phyloP scores from a whole-genome alignment of 2,888 invertebrate genomes.

The Priapulus caudatus region DNA sequence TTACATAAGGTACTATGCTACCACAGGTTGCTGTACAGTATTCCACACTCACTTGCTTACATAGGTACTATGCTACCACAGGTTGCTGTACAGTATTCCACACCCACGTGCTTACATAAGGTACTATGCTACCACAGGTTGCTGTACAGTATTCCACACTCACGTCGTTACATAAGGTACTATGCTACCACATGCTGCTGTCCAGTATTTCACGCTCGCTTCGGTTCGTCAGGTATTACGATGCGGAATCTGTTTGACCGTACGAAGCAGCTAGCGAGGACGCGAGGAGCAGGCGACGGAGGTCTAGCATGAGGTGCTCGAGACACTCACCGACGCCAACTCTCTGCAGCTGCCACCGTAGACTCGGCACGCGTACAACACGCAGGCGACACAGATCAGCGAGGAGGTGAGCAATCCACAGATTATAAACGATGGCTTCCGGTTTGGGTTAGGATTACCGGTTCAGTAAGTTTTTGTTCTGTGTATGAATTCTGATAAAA shows the following conservation, averaged over 20 bases:
- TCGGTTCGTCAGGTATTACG: slow-evolving; percentile 35
- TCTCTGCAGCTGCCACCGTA: slow-evolving; percentile 64
- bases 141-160: slow-evolving; percentile 2
- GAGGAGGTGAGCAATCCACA: slow-evolving; percentile 48
- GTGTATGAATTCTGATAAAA: too few relatives aligned
- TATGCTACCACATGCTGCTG: slow-evolving; percentile 47
- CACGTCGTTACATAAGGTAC: slow-evolving; percentile 23
- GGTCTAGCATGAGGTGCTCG: slow-evolving; percentile 68
- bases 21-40: too few relatives aligned
- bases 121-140: too few relatives aligned
- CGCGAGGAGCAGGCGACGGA: slow-evolving; percentile 53
- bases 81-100: too few relatives aligned
- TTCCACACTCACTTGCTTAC: too few relatives aligned
- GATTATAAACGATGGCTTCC: too few relatives aligned
- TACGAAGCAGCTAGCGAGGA: slow-evolving; percentile 54
- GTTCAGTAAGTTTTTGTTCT: slow-evolving; percentile 6
- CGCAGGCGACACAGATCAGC: slow-evolving; percentile 55
- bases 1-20: too few relatives aligned
- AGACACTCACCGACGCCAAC: slow-evolving; percentile 63
- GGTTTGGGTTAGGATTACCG: too few relatives aligned
- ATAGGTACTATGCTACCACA: too few relatives aligned
- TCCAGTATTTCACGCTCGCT: not conserved
- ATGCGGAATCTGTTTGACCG: slow-evolving; percentile 55
- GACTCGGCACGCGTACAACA: slow-evolving; percentile 55
- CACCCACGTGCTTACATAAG: too few relatives aligned